Percentiles rank a stretch among this genome's conserved stretches.
Conservation (phyloP, 1,140 invertebrate genomes). For the Bursaphelenchus mucronatus region DNA sequence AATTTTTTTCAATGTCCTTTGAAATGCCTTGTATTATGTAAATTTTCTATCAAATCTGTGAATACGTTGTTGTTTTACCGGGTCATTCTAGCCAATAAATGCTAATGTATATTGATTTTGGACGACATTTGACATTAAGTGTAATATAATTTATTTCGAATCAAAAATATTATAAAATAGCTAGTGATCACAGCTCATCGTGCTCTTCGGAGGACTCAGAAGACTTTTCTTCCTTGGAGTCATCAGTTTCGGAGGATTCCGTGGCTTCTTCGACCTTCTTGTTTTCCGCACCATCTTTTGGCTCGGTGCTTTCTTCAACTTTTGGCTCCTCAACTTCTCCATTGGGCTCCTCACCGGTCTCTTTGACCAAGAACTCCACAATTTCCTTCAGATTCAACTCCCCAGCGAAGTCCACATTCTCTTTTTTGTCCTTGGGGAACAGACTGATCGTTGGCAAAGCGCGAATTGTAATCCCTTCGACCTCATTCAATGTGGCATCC, state of each 20-base stretch:
- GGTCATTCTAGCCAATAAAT: too few relatives aligned
- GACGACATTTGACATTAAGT: too few relatives aligned
- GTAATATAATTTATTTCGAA: too few relatives aligned
- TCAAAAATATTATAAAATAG: too few relatives aligned
- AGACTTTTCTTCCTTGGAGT: slow-evolving; percentile 50
- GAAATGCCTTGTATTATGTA: too few relatives aligned
- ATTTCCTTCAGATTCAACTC: slow-evolving; percentile 89
- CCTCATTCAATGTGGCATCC: slow-evolving; percentile 92
- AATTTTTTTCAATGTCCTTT: too few relatives aligned
- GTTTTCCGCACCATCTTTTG: slow-evolving; percentile 82
- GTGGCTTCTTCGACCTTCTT: slow-evolving; percentile 75
- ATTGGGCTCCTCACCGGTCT: slow-evolving; percentile 59
- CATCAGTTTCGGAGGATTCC: slow-evolving; percentile 73
- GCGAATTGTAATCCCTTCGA: slow-evolving; percentile 81
- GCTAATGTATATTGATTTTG: too few relatives aligned
- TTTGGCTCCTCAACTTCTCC: slow-evolving; percentile 55
- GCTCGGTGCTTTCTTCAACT: slow-evolving; percentile 17
- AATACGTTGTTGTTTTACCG: too few relatives aligned
- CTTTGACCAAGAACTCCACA: slow-evolving; percentile 76
- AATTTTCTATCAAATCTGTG: too few relatives aligned
- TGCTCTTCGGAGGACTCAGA: too few relatives aligned
- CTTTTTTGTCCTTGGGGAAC: slow-evolving; percentile 66
- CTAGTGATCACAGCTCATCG: too few relatives aligned
- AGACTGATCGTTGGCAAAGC: slow-evolving; percentile 94
- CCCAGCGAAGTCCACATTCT: slow-evolving; percentile 85